Conservation (phyloP, 1,140 invertebrate genomes). For the Lucilia sericata region DNA sequence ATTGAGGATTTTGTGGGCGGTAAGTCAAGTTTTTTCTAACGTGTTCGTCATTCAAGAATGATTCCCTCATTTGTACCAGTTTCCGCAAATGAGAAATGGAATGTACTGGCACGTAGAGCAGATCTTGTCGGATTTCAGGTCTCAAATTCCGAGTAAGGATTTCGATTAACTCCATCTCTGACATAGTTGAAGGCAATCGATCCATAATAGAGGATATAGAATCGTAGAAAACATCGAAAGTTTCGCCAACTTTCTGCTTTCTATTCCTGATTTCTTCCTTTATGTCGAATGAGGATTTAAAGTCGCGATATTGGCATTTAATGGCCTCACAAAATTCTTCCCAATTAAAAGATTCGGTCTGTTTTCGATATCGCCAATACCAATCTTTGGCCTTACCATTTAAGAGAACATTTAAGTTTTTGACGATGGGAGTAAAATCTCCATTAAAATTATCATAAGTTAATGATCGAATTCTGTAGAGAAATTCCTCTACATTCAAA, state of each 20-base stretch:
- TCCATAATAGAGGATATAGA: conserved; percentile 5
- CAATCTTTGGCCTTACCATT: conserved; percentile 9
- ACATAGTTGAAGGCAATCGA: neutral
- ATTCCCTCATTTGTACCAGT: conserved; percentile 19
- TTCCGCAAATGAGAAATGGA: conserved; percentile 17
- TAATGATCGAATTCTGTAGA: conserved; percentile 6
- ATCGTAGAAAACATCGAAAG: conserved; percentile 29
- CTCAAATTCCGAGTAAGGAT: conserved; percentile 27
- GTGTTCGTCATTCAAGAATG: conserved; percentile 18
- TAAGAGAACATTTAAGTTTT: conserved; percentile 29
- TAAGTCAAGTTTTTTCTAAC: neutral
- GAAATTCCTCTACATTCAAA: conserved; percentile 32
- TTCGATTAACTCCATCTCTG: conserved; percentile 38
- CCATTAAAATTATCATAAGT: conserved; percentile 31
- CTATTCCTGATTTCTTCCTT: conserved; percentile 25
- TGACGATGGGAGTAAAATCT: neutral
- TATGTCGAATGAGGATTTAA: conserved; percentile 8
- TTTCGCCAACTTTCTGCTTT: conserved; percentile 16
- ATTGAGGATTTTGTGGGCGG: neutral
- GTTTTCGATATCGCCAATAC: conserved; percentile 28
- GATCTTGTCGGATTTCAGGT: conserved; percentile 8
- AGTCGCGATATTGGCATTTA: conserved; percentile 26
- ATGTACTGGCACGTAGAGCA: conserved; percentile 19
- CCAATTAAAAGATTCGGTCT: conserved; percentile 14
- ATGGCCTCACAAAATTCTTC: conserved; percentile 36